phyloP scores from a whole-genome alignment of 2,888 invertebrate species.

The Byasa hedistus region DNA sequence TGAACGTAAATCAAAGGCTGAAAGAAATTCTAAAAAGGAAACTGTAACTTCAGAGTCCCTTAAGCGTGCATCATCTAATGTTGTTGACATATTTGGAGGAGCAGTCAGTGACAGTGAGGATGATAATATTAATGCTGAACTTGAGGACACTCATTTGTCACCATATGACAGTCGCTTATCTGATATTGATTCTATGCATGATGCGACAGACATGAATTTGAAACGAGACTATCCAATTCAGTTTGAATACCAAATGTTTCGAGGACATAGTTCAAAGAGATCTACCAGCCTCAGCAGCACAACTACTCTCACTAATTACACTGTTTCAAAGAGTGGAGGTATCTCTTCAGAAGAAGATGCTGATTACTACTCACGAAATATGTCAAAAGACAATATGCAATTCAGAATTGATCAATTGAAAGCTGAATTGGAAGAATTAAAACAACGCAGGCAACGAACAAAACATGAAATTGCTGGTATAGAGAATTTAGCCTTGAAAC shows the following conservation, averaged over 20 bases:
- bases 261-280: slow-evolving; percentile 40
- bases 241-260: slow-evolving; percentile 64
- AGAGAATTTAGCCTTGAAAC: slow-evolving; percentile 89
- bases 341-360: slow-evolving; percentile 61
- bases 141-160: slow-evolving; percentile 89
- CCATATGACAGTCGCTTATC: slow-evolving; percentile 87
- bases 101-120: slow-evolving; percentile 95
- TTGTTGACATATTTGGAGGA: slow-evolving; percentile 93
- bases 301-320: slow-evolving; percentile 45
- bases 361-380: slow-evolving; percentile 54
- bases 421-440: slow-evolving; percentile 87
- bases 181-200: slow-evolving; percentile 74
- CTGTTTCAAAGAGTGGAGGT: slow-evolving; percentile 45
- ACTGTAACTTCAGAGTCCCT: slow-evolving; percentile 36
- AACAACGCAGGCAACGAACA: slow-evolving; percentile 86
- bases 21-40: slow-evolving; percentile 39
- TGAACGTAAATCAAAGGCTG: slow-evolving; percentile 61
- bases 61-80: slow-evolving; percentile 60
- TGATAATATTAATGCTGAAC: slow-evolving; percentile 87
- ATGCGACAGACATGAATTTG: slow-evolving; percentile 42
- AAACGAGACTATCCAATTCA: slow-evolving; percentile 55
- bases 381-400: slow-evolving; percentile 77
- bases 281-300: slow-evolving; percentile 44
- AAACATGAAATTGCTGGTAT: slow-evolving; percentile 91
- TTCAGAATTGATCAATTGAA: slow-evolving; percentile 85